Conservation (phyloP, 2,113 vertebrate species). For the Gnathonemus longibarbis region DNA sequence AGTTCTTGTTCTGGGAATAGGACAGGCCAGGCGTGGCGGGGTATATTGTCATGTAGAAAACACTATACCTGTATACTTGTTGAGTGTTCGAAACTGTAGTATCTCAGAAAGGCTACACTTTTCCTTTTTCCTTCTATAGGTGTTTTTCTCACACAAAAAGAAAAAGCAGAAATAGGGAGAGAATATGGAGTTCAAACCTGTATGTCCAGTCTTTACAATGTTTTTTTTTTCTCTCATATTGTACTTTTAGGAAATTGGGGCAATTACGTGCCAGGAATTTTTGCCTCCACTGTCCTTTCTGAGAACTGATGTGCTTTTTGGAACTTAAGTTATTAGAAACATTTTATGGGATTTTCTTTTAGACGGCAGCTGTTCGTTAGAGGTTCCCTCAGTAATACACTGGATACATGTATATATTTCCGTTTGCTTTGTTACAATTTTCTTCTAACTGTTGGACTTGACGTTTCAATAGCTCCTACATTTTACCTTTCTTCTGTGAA, state of each 20-base stretch:
- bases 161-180: constrained; percentile 29
- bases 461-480: constrained; percentile 63
- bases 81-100: constrained; percentile 62
- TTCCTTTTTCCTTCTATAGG: constrained; percentile 40
- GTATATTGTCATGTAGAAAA: constrained; percentile 51
- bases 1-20: constrained; percentile 41
- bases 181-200: constrained; percentile 40
- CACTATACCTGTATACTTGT: constrained; percentile 53
- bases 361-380: constrained; percentile 40
- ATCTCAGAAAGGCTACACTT: constrained; percentile 54
- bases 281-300: constrained; percentile 43
- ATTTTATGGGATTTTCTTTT: constrained; percentile 53
- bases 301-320: constrained; percentile 50
- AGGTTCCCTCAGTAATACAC: constrained; percentile 53
- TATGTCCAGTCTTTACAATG: constrained; percentile 44
- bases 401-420: constrained; percentile 64
- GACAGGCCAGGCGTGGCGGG: constrained; percentile 29
- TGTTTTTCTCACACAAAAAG: constrained; percentile 46
- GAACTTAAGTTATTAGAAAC: constrained; percentile 45
- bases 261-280: constrained; percentile 39
- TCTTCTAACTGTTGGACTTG: constrained; percentile 53
- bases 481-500: constrained; percentile 68
- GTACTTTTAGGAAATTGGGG: constrained; percentile 33
- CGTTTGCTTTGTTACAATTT: constrained; percentile 50
- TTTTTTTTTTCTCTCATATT: constrained; percentile 47